These are phyloP conservation scores for Vicugna pacos DNA, from an alignment of 2,113 vertebrate genomes.

Conservation along the genomic window DNA sequence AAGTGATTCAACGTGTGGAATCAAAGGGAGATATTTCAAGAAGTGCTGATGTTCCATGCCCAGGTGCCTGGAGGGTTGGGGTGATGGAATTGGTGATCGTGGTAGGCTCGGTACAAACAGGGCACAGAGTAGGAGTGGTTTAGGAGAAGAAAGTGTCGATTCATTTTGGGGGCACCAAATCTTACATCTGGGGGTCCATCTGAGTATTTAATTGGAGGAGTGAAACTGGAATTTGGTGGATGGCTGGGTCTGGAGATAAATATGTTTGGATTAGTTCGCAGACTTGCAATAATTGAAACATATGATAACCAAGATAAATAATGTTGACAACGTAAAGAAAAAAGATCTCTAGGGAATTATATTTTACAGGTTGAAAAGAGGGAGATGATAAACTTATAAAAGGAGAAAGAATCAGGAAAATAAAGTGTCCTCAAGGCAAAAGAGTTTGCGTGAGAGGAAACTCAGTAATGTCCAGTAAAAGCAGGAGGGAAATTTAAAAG, in stretches of 20 bases:
- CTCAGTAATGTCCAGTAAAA: neutral
- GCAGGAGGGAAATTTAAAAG: neutral
- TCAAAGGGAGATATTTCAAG: neutral
- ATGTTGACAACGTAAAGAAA: neutral
- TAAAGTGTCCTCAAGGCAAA: neutral
- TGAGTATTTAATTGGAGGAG: neutral
- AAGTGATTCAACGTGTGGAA: neutral
- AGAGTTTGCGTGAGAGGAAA: neutral
- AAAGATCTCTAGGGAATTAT: neutral
- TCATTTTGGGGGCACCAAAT: neutral
- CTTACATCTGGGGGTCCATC: neutral
- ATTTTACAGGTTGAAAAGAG: neutral
- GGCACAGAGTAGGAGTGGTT: neutral
- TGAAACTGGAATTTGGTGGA: neutral
- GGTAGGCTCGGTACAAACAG: neutral
- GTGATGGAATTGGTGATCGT: fast-evolving
- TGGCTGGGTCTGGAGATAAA: neutral
- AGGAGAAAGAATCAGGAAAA: neutral
- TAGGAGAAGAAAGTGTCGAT: neutral
- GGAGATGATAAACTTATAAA: neutral
- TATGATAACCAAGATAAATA: neutral
- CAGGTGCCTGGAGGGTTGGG: neutral
- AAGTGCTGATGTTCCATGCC: neutral
- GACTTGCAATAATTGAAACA: neutral
- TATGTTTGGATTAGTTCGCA: neutral